Evolutionary conservation across 1,140 invertebrate species (phyloP).

Genomic region (Pogonognathellus flavescens): DNA sequence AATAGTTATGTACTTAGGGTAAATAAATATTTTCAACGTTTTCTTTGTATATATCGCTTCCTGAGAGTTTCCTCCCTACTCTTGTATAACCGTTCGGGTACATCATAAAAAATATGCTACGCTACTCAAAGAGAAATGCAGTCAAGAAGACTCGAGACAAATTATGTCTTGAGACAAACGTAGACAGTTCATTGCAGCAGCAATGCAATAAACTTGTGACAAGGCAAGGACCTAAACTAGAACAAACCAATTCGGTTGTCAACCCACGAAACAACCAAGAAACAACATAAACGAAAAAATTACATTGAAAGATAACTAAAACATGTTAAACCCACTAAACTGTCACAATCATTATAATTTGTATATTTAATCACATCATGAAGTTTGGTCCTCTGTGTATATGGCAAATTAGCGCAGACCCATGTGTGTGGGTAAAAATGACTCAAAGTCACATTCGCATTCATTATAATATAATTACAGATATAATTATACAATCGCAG

Average conservation of each 20-base stretch:
- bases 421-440: too few species aligned
- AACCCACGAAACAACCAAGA: not conserved
- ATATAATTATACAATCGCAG: not conserved
- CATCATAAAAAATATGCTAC: constrained; percentile 19
- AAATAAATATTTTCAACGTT: constrained; percentile 10
- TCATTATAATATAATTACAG: too few species aligned
- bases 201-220: constrained; percentile 21
- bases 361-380: too few species aligned
- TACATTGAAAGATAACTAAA: too few species aligned
- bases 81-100: not conserved
- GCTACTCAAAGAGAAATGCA: not conserved
- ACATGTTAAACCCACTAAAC: too few species aligned
- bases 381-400: too few species aligned
- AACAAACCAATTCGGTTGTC: constrained; percentile 4
- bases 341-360: too few species aligned
- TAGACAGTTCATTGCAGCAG: constrained; percentile 17
- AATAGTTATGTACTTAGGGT: constrained; percentile 26
- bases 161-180: not conserved
- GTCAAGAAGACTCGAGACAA: not conserved
- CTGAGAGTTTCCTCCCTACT: constrained; percentile 15
- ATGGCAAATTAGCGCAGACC: too few species aligned
- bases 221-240: not conserved
- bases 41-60: too few species aligned
- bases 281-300: too few species aligned
- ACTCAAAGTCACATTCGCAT: too few species aligned